Base-by-base conservation (phyloP, 2,888 invertebrate genomes). In the Eristalis pertinax region DNA sequence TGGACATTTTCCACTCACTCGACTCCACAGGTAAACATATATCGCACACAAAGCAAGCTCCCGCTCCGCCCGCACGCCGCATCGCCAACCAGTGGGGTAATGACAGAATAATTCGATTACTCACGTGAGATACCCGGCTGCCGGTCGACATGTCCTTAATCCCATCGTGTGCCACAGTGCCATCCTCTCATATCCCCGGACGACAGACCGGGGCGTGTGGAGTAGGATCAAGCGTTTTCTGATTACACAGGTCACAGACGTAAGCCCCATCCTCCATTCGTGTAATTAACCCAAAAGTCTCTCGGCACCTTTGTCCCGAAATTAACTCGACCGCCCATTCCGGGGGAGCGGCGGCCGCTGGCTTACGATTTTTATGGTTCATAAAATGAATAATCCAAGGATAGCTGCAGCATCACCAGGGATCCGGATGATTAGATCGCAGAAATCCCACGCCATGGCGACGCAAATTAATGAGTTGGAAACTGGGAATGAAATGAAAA, bases 361-460 rank as follows among this genome's bases (percentile, higher is more conserved):
- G n/a, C 35, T 38, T 67, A 68, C 60, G 32, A 60, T 22, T 50
- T 70, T 76, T 50, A 82, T 76, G 76, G n/a, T 38, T 50, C 70
- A 65, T 72, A 62, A 76, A 65, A 82, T 43, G 72, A 79, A 79
- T 79, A 72, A 79, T 72, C 60, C 65, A 65, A 70, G 13, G 29
- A 38, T 11, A 56, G 19, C 56, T 50, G 70, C 41, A 29, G 62
- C 11, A 22, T 19, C 26, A 29, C 41, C 26, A 70, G 64, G 58
- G 8, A 64, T 41, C 26, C 22, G 41, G 29, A 60, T 10, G 32
- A 32, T 32, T 32, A 32, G 32, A 32, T 32, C 24, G 43, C 19
- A 3, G 24, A n/a, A 32, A 19, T 43, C 11, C 60, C 29, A 8
- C 29, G 4, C 22, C n/a, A 22, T 62, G 76, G 76, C 62, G 76